Evolutionary conservation across 2,113 vertebrate genomes (phyloP), one percentile per base, ranked within the genome.

Genomic region (Ceuthmochares aereus): DNA sequence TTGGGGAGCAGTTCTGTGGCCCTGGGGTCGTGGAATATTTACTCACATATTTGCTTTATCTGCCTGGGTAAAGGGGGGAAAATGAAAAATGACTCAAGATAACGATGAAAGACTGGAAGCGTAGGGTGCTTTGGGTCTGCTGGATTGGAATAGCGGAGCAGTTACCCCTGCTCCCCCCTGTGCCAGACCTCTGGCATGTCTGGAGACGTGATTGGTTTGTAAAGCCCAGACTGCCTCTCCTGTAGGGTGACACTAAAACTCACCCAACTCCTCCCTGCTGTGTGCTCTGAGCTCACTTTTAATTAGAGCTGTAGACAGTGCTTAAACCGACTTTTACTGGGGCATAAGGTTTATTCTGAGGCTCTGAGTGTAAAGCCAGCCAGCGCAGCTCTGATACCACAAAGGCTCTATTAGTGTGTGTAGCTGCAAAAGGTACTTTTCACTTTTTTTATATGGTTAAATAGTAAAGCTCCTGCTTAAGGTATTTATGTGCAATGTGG

Each of bases 311-410:
- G 62, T 77, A 90, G 87, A 47, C 67, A 76, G 70, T 66, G 59
- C 82, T 95, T 94, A 80, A 84, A 83, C 29, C 56, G 76, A 8
- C 43, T 84, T 96, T 78, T 84, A 76, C 26, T 80, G 70, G 93
- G 68, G 87, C 87, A 69, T 91, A 76, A 89, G 32, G 49, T 88
- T 95, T 95, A 22, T 89, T 87, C 93, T 82, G 58, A 90, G 42
- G 66, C 55, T 85, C 62, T 85, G 42, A 85, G 59, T 36, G 45
- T 66, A 74, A 77, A 87, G 74, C 40, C 54, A 80, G 58, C 26
- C 67, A 56, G 62, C 87, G 69, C 91, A 87, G 12, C 14, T 43
- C 64, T 26, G 49, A 10, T 85, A 45, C 26, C 29, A 20, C 43
- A 49, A 23, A 68, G 60, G 49, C n/a, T 83, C 45, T 76, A 10